phyloP scores from a whole-genome alignment of 1,140 invertebrate species.

The Bombus pascuorum region DNA sequence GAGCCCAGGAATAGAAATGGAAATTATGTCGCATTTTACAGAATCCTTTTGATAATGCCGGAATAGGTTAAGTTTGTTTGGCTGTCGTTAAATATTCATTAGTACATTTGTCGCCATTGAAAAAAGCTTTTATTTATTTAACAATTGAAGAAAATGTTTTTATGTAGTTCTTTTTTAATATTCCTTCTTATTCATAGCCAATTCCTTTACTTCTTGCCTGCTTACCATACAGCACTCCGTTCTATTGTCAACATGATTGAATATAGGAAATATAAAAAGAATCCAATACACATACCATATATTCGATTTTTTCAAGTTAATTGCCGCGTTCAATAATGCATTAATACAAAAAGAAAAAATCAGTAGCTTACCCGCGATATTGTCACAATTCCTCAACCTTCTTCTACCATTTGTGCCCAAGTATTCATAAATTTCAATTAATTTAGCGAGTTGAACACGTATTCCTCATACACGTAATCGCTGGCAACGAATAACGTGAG shows the following conservation, averaged over 20 bases:
- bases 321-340: constrained; percentile 79
- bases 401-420: not conserved
- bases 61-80: not conserved
- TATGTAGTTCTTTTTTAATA: constrained; percentile 23
- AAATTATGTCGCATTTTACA: not conserved
- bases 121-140: not conserved
- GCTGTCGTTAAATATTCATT: not conserved
- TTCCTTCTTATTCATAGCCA: constrained; percentile 11
- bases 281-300: constrained; percentile 77
- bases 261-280: constrained; percentile 75
- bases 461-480: not conserved
- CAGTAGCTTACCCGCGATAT: not conserved
- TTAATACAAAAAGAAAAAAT: constrained; percentile 77
- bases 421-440: not conserved
- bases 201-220: constrained; percentile 47
- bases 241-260: constrained; percentile 73
- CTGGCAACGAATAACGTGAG: constrained; percentile 23
- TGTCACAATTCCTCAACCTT: not conserved
- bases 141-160: not conserved
- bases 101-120: not conserved
- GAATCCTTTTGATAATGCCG: not conserved
- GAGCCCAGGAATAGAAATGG: not conserved
- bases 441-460: not conserved
- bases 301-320: constrained; percentile 81
- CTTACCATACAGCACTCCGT: constrained; percentile 38